Percentiles rank a stretch among this genome's conserved stretches.
These are phyloP conservation scores for Vulpes vulpes DNA, from an alignment of 2,113 vertebrate species.

Conservation along the genomic window DNA sequence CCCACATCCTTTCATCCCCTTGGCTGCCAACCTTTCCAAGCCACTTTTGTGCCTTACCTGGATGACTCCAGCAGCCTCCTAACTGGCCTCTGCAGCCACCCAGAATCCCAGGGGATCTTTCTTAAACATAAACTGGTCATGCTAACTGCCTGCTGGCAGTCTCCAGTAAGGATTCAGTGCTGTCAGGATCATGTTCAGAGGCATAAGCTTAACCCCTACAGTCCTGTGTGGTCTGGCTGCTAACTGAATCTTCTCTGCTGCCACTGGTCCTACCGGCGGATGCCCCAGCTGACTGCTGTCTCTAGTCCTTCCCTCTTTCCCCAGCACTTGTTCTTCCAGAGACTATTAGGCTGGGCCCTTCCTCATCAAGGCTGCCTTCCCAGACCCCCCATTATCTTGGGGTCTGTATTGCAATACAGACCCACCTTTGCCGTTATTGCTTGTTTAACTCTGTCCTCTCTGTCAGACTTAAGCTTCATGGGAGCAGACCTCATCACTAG, in stretches of 20 bases:
- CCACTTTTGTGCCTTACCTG: background rate
- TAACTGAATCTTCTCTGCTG: background rate
- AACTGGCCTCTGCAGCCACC: background rate
- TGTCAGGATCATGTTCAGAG: background rate
- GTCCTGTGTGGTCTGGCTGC: fast-evolving
- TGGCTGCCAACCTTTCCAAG: background rate
- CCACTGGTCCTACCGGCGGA: fast-evolving
- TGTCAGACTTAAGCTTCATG: background rate
- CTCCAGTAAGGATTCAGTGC: background rate
- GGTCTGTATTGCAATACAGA: background rate
- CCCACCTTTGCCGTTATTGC: background rate
- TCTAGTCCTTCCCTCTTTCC: background rate
- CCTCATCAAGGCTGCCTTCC: background rate
- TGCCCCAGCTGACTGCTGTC: background rate
- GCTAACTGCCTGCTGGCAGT: background rate
- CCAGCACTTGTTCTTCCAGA: background rate
- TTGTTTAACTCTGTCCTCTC: background rate
- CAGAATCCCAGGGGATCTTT: background rate
- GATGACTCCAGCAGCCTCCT: background rate
- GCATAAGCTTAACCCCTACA: fast-evolving
- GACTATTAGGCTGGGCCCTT: background rate
- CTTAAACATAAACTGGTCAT: background rate
- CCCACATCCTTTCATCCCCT: background rate
- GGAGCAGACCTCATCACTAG: background rate
- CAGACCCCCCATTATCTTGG: background rate